Conservation (phyloP, 2,888 invertebrate genomes). For the Hydrotaea diabolus region DNA sequence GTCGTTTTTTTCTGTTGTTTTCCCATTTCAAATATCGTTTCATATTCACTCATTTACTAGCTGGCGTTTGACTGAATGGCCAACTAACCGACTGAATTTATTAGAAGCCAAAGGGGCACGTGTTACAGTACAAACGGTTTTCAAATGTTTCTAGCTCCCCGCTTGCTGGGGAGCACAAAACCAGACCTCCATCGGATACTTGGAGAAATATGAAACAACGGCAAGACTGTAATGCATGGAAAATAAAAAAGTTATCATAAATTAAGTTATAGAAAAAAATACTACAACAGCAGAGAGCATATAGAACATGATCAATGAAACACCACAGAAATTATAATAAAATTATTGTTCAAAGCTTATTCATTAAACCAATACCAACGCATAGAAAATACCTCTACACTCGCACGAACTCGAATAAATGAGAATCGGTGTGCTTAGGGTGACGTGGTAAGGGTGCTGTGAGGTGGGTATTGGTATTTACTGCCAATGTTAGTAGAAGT, state of each 20-base stretch:
- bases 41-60: not conserved
- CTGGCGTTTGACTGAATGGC: not conserved
- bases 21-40: not conserved
- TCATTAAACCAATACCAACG: not conserved
- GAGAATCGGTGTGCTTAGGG: too few species aligned
- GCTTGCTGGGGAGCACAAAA: not conserved
- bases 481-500: constrained; percentile 18
- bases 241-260: not conserved
- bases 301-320: constrained; percentile 16
- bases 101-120: constrained; percentile 50
- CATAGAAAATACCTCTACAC: too few species aligned
- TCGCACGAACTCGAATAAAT: too few species aligned
- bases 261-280: not conserved
- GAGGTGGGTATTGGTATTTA: not conserved
- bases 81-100: not conserved
- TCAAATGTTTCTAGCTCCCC: not conserved
- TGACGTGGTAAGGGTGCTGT: not conserved
- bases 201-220: not conserved
- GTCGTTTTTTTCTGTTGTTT: not conserved
- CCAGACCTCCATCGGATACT: not conserved
- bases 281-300: not conserved
- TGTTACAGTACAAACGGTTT: constrained; percentile 50
- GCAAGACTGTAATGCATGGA: not conserved
- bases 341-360: constrained; percentile 20
- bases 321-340: constrained; percentile 26